These are phyloP conservation scores for Calameuta idolon DNA, from an alignment of 2,888 invertebrate species.

Conservation along the genomic window DNA sequence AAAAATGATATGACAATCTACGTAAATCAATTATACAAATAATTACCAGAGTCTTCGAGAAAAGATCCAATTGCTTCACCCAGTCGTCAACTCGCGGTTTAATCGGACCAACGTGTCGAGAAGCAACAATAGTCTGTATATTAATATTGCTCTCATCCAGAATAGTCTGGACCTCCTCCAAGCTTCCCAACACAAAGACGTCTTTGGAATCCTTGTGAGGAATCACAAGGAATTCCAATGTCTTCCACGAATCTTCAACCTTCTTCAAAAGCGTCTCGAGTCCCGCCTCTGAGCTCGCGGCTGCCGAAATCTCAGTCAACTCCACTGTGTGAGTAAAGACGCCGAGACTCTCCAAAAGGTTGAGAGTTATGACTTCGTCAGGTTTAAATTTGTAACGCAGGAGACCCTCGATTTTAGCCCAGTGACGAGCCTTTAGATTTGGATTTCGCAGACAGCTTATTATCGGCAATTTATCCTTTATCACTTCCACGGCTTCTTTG, in stretches of 20 bases:
- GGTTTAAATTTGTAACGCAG: constrained; percentile 80
- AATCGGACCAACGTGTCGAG: constrained; percentile 87
- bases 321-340: constrained; percentile 80
- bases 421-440: constrained; percentile 82
- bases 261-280: constrained; percentile 84
- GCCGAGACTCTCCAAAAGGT: constrained; percentile 77
- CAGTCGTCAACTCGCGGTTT: constrained; percentile 86
- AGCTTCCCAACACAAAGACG: constrained; percentile 84
- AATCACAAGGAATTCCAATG: constrained; percentile 81
- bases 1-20: constrained; percentile 9
- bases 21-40: neutral
- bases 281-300: constrained; percentile 89
- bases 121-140: constrained; percentile 87
- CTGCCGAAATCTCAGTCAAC: constrained; percentile 86
- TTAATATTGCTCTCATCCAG: constrained; percentile 90
- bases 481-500: constrained; percentile 81
- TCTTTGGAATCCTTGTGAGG: constrained; percentile 86
- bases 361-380: constrained; percentile 76
- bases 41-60: constrained; percentile 81
- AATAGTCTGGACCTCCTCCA: constrained; percentile 85
- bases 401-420: constrained; percentile 83
- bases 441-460: constrained; percentile 86
- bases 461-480: constrained; percentile 85
- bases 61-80: constrained; percentile 81
- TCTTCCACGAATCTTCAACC: constrained; percentile 88